A percentile compares a stretch with the other conserved stretches of the same genome.
These are phyloP conservation scores for Sesamia nonagrioides DNA, from an alignment of 1,140 invertebrate genomes.

Conservation along the genomic window DNA sequence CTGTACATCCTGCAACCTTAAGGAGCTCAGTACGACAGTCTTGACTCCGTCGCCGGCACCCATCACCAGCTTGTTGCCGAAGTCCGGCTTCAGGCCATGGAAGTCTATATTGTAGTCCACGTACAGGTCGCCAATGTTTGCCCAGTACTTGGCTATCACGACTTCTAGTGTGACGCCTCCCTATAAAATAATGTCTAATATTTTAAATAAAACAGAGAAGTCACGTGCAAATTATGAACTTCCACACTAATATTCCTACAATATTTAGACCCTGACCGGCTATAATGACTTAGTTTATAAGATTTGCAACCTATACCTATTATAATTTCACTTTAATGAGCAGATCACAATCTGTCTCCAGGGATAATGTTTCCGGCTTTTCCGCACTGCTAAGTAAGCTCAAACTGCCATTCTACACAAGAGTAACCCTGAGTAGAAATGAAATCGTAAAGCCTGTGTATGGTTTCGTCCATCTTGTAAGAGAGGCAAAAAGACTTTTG, in stretches of 20 bases:
- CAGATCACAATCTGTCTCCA: too few relatives aligned
- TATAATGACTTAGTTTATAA: too few relatives aligned
- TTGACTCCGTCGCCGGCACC: conserved; percentile 93
- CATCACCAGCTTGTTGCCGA: conserved; percentile 87
- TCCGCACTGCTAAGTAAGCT: too few relatives aligned
- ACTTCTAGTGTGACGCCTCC: conserved; percentile 94
- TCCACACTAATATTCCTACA: not conserved
- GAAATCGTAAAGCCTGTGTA: too few relatives aligned
- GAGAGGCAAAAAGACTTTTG: too few relatives aligned
- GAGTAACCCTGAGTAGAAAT: too few relatives aligned
- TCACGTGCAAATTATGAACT: not conserved
- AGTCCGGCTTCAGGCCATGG: conserved; percentile 93
- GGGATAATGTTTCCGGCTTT: too few relatives aligned
- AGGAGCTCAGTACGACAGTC: conserved; percentile 90
- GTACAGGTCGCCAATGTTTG: conserved; percentile 92
- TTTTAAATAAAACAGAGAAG: not conserved
- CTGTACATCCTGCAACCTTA: conserved; percentile 94
- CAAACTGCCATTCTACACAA: too few relatives aligned
- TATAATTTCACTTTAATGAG: too few relatives aligned
- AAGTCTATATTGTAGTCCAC: conserved; percentile 94
- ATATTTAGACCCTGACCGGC: too few relatives aligned
- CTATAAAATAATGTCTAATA: conserved; percentile 76
- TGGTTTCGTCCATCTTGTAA: too few relatives aligned
- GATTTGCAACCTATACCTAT: too few relatives aligned
- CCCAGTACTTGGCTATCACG: conserved; percentile 98